phyloP scores from a whole-genome alignment of 2,888 invertebrate species.

The Capitulum mitella region DNA sequence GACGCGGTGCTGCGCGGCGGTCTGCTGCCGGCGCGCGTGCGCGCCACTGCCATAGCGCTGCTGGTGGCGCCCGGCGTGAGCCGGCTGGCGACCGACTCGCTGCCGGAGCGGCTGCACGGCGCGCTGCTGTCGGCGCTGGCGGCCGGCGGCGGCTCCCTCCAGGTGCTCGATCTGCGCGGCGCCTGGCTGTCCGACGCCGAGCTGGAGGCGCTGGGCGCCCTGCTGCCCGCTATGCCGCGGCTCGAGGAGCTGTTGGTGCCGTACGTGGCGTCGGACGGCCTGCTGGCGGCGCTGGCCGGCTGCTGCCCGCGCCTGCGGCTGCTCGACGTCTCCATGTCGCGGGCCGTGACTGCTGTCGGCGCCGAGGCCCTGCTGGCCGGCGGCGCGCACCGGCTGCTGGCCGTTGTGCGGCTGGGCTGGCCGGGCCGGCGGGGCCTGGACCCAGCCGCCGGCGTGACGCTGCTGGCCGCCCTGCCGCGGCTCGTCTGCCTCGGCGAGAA shows the following conservation, averaged over 20 bases:
- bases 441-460: not conserved
- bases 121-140: not conserved
- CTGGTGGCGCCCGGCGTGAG: not conserved
- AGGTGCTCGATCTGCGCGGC: constrained; percentile 11
- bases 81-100: not conserved
- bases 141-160: not conserved
- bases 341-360: not conserved
- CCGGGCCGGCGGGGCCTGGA: not conserved
- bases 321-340: not conserved
- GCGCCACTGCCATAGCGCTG: not conserved
- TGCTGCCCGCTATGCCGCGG: not conserved
- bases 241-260: constrained; percentile 13
- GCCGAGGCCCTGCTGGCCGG: not conserved
- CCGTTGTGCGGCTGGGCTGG: not conserved
- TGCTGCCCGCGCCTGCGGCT: not conserved
- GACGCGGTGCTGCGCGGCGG: not conserved
- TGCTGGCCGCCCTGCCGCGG: not conserved
- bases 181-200: not conserved
- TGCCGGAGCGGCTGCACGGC: not conserved
- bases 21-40: constrained; percentile 4
- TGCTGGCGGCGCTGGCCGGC: not conserved
- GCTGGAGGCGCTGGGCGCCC: not conserved
- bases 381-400: not conserved
- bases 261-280: not conserved
- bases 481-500: constrained; percentile 10